Percentiles rank a stretch among this genome's conserved stretches.
phyloP scores from a whole-genome alignment of 1,140 invertebrate species.

The Neotoxoptera formosana region DNA sequence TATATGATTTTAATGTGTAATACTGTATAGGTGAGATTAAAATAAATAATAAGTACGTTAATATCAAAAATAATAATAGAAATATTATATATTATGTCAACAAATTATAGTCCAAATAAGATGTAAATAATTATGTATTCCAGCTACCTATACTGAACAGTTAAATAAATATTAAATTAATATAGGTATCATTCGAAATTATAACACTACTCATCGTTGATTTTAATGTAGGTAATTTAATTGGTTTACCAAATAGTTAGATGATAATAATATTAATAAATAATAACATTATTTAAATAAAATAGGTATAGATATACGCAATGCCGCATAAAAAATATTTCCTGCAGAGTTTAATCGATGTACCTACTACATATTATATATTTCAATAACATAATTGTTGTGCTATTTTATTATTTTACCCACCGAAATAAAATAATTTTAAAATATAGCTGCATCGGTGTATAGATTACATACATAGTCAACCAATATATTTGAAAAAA shows the following conservation, averaged over 20 bases:
- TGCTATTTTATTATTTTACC: too few relatives aligned
- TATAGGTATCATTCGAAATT: not conserved
- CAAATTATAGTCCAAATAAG: too few relatives aligned
- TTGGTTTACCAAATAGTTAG: not conserved
- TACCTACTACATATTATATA: too few relatives aligned
- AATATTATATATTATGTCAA: too few relatives aligned
- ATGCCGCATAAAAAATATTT: not conserved
- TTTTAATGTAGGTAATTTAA: not conserved
- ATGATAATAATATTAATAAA: not conserved
- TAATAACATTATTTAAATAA: not conserved
- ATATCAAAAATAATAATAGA: not conserved
- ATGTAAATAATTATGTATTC: not conserved
- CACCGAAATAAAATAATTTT: not conserved
- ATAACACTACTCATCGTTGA: not conserved
- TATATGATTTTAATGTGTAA: too few relatives aligned
- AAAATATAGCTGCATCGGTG: not conserved
- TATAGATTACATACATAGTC: not conserved
- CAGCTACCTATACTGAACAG: not conserved
- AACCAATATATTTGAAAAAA: not conserved
- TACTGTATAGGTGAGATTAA: not conserved
- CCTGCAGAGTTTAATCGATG: not conserved
- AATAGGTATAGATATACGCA: not conserved
- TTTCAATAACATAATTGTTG: not conserved
- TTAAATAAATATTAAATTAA: not conserved
- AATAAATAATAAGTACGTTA: not conserved